Conservation (phyloP, 2,113 vertebrate genomes). For the Saguinus midas region DNA sequence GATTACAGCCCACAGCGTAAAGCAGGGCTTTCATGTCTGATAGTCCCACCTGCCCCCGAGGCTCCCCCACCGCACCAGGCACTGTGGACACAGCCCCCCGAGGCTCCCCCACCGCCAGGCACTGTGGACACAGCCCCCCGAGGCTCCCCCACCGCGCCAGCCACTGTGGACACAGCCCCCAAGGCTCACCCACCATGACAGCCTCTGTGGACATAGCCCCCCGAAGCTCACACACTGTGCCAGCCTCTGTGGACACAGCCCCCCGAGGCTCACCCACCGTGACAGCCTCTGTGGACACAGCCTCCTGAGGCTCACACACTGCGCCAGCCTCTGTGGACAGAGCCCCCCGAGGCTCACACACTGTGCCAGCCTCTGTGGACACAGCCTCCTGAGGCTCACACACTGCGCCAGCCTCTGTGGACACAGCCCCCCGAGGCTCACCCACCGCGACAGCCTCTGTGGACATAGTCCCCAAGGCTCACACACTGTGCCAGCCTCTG, state of each 20-base stretch:
- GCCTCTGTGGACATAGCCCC: accelerated
- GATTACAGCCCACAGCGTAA: background rate
- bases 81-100: too few relatives aligned
- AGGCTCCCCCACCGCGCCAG: background rate
- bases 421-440: too few relatives aligned
- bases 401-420: too few relatives aligned
- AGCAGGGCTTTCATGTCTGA: background rate
- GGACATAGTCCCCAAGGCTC: accelerated
- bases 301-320: too few relatives aligned
- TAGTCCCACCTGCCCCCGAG: accelerated
- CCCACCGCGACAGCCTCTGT: too few relatives aligned
- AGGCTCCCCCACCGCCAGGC: too few relatives aligned
- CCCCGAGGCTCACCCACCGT: background rate
- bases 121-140: accelerated
- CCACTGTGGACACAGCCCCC: accelerated
- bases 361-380: accelerated
- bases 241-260: accelerated
- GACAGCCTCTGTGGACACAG: accelerated
- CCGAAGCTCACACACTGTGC: background rate
- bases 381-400: too few relatives aligned
- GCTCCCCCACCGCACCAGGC: too few relatives aligned
- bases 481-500: accelerated
- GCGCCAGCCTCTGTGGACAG: accelerated
- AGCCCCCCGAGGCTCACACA: accelerated
- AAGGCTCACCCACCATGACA: too few relatives aligned